Base-by-base conservation (phyloP, 2,797 vertebrate genomes). In the Aphelocoma californica region DNA sequence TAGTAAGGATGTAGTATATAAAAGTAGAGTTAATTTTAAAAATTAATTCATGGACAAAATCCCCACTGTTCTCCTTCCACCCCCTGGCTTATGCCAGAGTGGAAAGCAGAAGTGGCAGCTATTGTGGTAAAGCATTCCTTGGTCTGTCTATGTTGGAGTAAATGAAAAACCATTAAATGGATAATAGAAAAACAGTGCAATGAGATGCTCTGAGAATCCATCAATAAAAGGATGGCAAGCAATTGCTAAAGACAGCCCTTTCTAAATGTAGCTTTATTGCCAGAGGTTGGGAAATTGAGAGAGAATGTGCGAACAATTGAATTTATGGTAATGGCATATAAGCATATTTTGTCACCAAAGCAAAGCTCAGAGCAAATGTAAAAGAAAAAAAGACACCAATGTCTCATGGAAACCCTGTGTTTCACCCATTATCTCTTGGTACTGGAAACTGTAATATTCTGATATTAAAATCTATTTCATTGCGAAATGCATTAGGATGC, bases 241-340 rank as follows among this genome's bases (percentile, higher is more conserved):
- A 95, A 96, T 96, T 93, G 85, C 92, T 97, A 87, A 93, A 96
- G 94, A 97, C 85, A 97, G 69, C 67, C 48, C 51, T 92, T 94
- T 96, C 78, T 90, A 95, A 97, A 95, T 90, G 94, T 75, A 92
- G 86, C 56, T 96, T 93, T 96, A 80, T 96, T 96, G 94, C 96
- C 73, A 88, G 92, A 96, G 92, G 92, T 86, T 73, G 79, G 80
- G 81, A 95, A 86, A 95, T 81, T 92, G 90, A 96, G 86, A 95
- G 77, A 84, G 93, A 96, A 95, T 94, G 94, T 93, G 92, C 31
- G 50, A 97, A 94, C 95, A 97, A 96, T 91, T 95, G 93, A 95
- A 97, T 97, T 97, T 94, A 96, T 95, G 95, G 91, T 96, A 97
- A 97, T 96, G 79, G 78, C 91, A 69, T 88, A 21, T 89, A 93